phyloP scores from a whole-genome alignment of 2,797 vertebrate species.

The Aselliscus stoliczkanus region DNA sequence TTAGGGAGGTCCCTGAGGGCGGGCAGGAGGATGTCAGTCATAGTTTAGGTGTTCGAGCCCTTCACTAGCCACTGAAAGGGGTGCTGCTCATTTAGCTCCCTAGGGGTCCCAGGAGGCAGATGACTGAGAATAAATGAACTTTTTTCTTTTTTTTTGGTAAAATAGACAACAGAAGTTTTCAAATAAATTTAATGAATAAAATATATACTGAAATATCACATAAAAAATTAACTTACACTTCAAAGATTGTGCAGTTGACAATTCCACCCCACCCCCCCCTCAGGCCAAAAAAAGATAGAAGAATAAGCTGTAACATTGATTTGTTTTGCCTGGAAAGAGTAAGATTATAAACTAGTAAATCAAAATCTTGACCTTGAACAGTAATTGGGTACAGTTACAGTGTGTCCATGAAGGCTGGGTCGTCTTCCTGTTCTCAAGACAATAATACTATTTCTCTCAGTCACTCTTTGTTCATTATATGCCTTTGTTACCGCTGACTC shows the following conservation, averaged over 20 bases:
- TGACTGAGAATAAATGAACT: not conserved
- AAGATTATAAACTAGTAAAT: conserved; percentile 1
- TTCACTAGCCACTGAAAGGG: too few relatives aligned
- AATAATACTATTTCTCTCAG: not conserved
- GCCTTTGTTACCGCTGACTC: not conserved
- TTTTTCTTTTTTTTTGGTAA: not conserved
- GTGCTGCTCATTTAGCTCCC: accelerated
- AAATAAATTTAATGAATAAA: conserved; percentile 79
- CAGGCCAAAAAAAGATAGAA: not conserved
- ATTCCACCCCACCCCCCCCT: not conserved
- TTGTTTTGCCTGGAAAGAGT: conserved; percentile 32
- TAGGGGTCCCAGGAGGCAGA: not conserved
- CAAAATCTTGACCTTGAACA: not conserved
- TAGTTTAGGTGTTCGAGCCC: accelerated
- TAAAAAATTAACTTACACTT: conserved; percentile 72
- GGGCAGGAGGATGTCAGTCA: not conserved
- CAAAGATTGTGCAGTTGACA: conserved; percentile 49
- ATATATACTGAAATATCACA: conserved; percentile 58
- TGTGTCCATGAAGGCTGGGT: not conserved
- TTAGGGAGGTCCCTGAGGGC: accelerated
- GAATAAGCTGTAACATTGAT: not conserved
- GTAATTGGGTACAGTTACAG: not conserved
- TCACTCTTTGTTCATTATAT: not conserved
- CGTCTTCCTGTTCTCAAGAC: accelerated
- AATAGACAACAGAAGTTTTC: conserved; percentile 24